These are phyloP conservation scores for Vimba vimba DNA, from an alignment of 2,113 vertebrate species.

Conservation along the genomic window DNA sequence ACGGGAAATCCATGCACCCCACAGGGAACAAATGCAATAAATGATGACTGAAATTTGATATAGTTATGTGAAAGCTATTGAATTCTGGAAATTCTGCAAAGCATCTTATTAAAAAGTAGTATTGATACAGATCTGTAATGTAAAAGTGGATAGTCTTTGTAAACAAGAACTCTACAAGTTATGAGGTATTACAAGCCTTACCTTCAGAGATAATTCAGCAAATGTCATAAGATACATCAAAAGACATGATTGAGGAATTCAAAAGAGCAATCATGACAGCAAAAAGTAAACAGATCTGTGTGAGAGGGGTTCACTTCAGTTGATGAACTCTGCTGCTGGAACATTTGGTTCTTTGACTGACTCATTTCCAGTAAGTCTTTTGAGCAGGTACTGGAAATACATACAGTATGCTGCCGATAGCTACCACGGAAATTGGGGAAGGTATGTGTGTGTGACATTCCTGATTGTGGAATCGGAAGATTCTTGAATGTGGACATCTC, in stretches of 20 bases:
- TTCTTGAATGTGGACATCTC: not conserved
- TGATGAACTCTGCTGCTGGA: constrained; percentile 7
- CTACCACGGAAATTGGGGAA: not conserved
- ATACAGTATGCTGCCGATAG: constrained; percentile 12
- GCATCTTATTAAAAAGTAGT: not conserved
- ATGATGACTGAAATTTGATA: not conserved
- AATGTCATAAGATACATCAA: not conserved
- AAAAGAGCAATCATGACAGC: not conserved
- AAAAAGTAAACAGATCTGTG: constrained; percentile 24
- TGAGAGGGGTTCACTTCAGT: not conserved
- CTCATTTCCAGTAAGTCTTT: constrained; percentile 41
- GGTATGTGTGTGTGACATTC: constrained; percentile 33
- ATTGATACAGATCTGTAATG: not conserved
- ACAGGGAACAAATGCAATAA: not conserved
- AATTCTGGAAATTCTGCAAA: not conserved
- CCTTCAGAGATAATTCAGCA: not conserved
- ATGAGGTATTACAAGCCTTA: not conserved
- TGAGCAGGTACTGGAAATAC: constrained; percentile 47
- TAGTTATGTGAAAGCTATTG: not conserved
- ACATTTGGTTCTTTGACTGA: not conserved
- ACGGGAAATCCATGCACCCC: not conserved
- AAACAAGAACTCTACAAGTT: not conserved
- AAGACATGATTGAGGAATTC: constrained; percentile 13
- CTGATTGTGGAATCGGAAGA: not conserved
- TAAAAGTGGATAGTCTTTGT: not conserved